A percentile compares a stretch with the other conserved stretches of the same genome.
Conservation (phyloP, 2,113 vertebrate species). For the Phyllostomus discolor region DNA sequence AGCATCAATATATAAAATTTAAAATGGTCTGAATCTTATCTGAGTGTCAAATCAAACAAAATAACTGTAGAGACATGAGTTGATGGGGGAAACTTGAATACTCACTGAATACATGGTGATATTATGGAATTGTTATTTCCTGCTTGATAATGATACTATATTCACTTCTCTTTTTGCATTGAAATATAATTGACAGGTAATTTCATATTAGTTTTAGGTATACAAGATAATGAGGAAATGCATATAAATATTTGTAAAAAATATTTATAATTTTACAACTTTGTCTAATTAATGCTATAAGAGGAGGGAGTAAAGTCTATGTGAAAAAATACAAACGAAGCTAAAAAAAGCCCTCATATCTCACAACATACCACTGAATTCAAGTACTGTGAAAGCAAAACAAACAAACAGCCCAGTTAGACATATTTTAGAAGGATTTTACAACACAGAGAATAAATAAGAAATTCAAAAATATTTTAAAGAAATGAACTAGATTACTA, state of each 20-base stretch:
- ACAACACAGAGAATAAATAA: not conserved
- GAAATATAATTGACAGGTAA: not conserved
- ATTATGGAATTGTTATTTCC: not conserved
- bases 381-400: not conserved
- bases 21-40: not conserved
- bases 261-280: not conserved
- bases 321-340: not conserved
- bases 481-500: not conserved
- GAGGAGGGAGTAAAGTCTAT: not conserved
- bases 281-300: not conserved
- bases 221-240: not conserved
- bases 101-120: not conserved
- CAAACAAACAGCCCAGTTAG: not conserved
- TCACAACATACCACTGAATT: not conserved
- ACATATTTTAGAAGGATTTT: not conserved
- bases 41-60: not conserved
- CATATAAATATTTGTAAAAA: not conserved
- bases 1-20: not conserved
- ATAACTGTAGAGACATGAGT: not conserved
- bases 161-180: not conserved
- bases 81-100: not conserved
- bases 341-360: not conserved
- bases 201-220: not conserved
- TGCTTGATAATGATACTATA: not conserved
- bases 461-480: not conserved